phyloP scores from a whole-genome alignment of 2,888 invertebrate species.

The Drosophila percnosoma region DNA sequence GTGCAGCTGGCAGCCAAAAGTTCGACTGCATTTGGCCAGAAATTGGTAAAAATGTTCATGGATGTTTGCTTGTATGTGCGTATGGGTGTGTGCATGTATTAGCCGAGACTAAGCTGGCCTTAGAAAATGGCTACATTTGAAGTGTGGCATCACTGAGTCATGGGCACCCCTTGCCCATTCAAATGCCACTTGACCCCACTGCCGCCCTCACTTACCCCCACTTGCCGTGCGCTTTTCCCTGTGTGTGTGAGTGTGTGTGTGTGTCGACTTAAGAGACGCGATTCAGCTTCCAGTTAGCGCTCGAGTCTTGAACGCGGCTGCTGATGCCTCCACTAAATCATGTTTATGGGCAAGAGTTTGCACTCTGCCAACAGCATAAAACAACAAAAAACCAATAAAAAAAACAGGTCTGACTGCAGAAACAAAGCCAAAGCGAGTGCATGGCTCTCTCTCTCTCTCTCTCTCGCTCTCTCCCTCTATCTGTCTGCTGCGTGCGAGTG shows the following conservation, averaged over 20 bases:
- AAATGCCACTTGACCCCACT: constrained; percentile 54
- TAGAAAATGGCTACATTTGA: constrained; percentile 51
- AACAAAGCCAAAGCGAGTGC: constrained; percentile 37
- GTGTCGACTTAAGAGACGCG: constrained; percentile 52
- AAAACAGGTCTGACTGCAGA: constrained; percentile 58
- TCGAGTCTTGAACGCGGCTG: constrained; percentile 23
- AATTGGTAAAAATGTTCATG: neutral
- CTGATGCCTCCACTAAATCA: constrained; percentile 52
- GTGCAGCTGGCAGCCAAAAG: constrained; percentile 15
- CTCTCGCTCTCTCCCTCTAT: constrained; percentile 2
- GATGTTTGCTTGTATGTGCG: neutral
- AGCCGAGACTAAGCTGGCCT: constrained; percentile 30
- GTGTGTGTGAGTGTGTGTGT: constrained; percentile 27
- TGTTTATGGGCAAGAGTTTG: constrained; percentile 52
- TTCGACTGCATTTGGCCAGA: constrained; percentile 13
- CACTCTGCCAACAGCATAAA: constrained; percentile 40
- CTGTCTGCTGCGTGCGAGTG: constrained; percentile 10
- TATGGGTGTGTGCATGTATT: constrained; percentile 8
- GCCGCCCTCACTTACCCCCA: constrained; percentile 9
- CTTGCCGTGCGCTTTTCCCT: neutral
- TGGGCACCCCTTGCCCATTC: neutral
- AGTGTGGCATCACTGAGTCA: constrained; percentile 44
- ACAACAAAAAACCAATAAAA: constrained; percentile 1
- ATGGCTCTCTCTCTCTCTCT: constrained; percentile 4
- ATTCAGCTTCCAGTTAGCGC: constrained; percentile 38